Percentiles rank a stretch among this genome's conserved stretches.
These are phyloP conservation scores for Chrysodeixis includens DNA, from an alignment of 2,888 invertebrate genomes.

Conservation along the genomic window DNA sequence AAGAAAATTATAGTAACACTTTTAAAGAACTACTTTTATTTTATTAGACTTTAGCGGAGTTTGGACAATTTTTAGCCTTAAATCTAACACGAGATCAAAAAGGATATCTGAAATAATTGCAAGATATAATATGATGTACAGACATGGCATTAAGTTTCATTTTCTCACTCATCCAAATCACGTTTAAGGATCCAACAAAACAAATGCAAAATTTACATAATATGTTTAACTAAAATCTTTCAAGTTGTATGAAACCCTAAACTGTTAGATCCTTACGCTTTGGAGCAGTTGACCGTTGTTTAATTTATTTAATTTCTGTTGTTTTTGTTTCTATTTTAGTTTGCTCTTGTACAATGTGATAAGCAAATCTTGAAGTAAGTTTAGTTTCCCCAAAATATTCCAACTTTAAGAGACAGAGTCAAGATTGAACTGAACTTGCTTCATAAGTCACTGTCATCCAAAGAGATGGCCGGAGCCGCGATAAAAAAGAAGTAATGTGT, in stretches of 20 bases:
- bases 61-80: neutral
- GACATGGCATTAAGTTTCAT: slow-evolving; percentile 36
- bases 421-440: slow-evolving; percentile 64
- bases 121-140: slow-evolving; percentile 45
- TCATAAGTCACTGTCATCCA: slow-evolving; percentile 65
- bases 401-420: slow-evolving; percentile 12
- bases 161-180: slow-evolving; percentile 56
- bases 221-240: no score
- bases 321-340: slow-evolving; percentile 60
- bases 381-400: slow-evolving; percentile 49
- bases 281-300: slow-evolving; percentile 65
- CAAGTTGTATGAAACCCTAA: neutral
- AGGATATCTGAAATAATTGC: neutral
- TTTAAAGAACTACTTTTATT: no score
- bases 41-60: neutral
- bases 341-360: slow-evolving; percentile 69
- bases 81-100: neutral
- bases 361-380: slow-evolving; percentile 62
- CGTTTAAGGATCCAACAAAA: slow-evolving; percentile 58
- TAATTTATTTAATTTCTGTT: slow-evolving; percentile 55
- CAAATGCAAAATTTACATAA: slow-evolving; percentile 37
- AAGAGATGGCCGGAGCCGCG: slow-evolving; percentile 70
- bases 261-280: slow-evolving; percentile 68
- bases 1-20: neutral
- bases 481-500: slow-evolving; percentile 84